Evolutionary conservation across 1,140 invertebrate species (phyloP), one percentile per base, ranked within the genome.

Genomic region (Drosophila ohnishii): DNA sequence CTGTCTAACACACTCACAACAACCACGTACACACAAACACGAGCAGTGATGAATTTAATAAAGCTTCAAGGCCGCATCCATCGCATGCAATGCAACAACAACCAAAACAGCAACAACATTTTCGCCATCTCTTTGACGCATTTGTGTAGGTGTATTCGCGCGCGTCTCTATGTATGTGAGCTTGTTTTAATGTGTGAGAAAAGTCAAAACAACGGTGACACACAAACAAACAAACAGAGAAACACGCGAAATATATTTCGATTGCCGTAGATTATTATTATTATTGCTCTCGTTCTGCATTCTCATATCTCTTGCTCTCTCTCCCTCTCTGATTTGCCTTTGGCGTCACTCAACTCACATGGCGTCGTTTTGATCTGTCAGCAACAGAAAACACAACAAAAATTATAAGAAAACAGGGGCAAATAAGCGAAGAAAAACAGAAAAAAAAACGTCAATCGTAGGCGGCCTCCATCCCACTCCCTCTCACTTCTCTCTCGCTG

Each of bases 281-380:
- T 72, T 48, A 22, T 65, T 30, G 58, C 66, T 71, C 65, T 71
- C 67, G 42, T 64, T 64, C 25, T 63, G 51, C 51, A 55, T 60
- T 60, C 30, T 25, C 55, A 47, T 13, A n/a, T 28, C 35, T 19
- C n/a, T 39, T 37, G 13, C 34, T 37, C 57, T 32, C 28, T 22
- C 9, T 39, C 34, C 14, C 37, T 19, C 30, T 63, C 58, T 67
- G 16, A 59, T 37, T 72, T 58, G 37, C 37, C 53, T 76, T 76
- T 56, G 73, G 63, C 73, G 72, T 76, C 73, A 76, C 62, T 76
- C 55, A 60, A 76, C 73, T 76, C 72, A 76, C 55, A 67, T 70
- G 60, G 42, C 61, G 61, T 48, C 63, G 63, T 66, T 30, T 66
- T 35, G 25, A 48, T 65, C 61, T 45, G 65, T 71, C 67, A 71